Conservation (phyloP, 2,113 vertebrate genomes). For the Phocoena phocoena region DNA sequence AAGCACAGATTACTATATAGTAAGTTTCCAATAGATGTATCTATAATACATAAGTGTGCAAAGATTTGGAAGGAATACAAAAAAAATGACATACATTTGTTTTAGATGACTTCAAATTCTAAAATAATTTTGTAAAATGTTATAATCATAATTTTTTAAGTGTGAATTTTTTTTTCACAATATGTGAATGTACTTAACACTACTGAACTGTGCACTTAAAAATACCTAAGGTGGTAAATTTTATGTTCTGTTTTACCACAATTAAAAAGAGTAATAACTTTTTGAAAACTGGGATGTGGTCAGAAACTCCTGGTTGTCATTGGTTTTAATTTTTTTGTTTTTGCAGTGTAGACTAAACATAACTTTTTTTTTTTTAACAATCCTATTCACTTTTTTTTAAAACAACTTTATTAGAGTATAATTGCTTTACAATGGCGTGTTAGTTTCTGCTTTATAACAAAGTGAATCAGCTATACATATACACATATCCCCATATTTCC, state of each 20-base stretch:
- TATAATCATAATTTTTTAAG: conserved; percentile 13
- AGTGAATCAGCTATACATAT: no score
- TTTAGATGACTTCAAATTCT: conserved; percentile 30
- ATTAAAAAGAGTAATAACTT: neutral
- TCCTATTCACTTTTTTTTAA: no score
- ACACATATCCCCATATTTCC: no score
- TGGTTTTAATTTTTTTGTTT: neutral
- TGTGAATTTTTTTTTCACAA: neutral
- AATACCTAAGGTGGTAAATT: neutral
- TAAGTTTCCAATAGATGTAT: neutral
- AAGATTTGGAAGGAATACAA: conserved; percentile 2
- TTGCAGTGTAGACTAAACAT: no score
- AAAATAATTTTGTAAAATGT: neutral
- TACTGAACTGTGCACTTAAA: neutral
- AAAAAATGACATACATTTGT: neutral
- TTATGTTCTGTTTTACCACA: neutral
- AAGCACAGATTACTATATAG: neutral
- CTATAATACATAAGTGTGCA: neutral
- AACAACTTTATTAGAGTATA: no score
- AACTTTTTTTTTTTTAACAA: no score
- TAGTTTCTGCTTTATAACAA: no score
- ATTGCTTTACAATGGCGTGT: no score
- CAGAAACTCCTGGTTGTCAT: neutral
- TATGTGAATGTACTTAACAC: neutral
- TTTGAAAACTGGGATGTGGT: neutral